Percentiles rank a stretch among this genome's conserved stretches.
Conservation (phyloP, 1,140 invertebrate genomes). For the Drosophila obscura region DNA sequence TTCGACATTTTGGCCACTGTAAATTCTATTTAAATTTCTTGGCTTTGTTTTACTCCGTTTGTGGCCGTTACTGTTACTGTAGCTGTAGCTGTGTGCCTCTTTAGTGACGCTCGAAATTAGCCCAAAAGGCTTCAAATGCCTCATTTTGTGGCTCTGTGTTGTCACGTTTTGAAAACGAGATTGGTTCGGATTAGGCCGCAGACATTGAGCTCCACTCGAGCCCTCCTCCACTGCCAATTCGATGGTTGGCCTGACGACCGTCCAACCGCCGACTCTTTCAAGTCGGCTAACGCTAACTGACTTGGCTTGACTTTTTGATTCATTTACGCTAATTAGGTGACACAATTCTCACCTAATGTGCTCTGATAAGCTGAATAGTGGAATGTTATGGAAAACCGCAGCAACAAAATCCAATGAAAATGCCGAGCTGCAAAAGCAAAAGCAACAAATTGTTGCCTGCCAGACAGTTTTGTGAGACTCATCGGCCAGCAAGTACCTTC, state of each 20-base stretch:
- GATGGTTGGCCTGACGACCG: not conserved
- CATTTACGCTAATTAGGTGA: constrained; percentile 83
- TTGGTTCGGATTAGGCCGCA: constrained; percentile 61
- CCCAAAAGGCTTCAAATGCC: constrained; percentile 61
- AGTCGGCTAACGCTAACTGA: constrained; percentile 44
- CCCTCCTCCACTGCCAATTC: constrained; percentile 1
- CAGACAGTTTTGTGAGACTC: constrained; percentile 45
- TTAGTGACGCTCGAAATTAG: constrained; percentile 53
- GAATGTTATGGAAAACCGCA: constrained; percentile 54
- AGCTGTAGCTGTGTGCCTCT: constrained; percentile 22
- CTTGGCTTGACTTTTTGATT: constrained; percentile 67
- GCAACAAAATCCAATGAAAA: constrained; percentile 1
- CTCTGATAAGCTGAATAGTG: constrained; percentile 66
- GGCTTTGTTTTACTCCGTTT: constrained; percentile 7
- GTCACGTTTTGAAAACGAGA: constrained; percentile 74
- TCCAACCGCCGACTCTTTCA: not conserved
- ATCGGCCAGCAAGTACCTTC: constrained; percentile 13
- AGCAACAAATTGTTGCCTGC: constrained; percentile 72
- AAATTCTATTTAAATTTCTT: constrained; percentile 56
- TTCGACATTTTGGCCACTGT: constrained; percentile 38
- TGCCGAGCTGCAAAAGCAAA: constrained; percentile 25
- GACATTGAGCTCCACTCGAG: constrained; percentile 8
- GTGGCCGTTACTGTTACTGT: constrained; percentile 1
- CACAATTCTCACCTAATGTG: constrained; percentile 83
- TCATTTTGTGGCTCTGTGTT: constrained; percentile 52